phyloP scores from a whole-genome alignment of 2,797 vertebrate genomes.

The Moxostoma hubbsi region DNA sequence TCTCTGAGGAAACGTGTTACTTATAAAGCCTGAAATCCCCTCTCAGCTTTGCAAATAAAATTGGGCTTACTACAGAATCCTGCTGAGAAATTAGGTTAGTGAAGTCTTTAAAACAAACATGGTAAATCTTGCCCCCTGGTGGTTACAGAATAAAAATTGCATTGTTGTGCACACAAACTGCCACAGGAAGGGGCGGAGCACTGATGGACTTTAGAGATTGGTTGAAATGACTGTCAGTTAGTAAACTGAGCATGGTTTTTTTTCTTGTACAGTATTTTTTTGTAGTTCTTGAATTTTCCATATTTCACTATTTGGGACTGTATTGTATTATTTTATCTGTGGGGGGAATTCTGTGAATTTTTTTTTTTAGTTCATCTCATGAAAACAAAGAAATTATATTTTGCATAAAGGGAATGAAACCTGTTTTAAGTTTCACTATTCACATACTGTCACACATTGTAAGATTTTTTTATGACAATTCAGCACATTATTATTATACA shows the following conservation, averaged over 20 bases:
- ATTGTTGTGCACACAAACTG: slow-evolving; percentile 25
- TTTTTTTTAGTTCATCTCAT: too few species aligned
- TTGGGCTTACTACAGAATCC: slow-evolving; percentile 40
- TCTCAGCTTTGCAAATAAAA: slow-evolving; percentile 49
- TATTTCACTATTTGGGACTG: too few species aligned
- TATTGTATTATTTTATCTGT: too few species aligned
- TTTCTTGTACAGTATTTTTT: neutral
- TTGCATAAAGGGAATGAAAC: too few species aligned
- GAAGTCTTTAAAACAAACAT: neutral
- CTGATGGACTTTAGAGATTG: slow-evolving; percentile 49
- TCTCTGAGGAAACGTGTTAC: slow-evolving; percentile 50
- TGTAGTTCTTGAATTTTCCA: neutral
- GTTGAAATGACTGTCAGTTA: slow-evolving; percentile 22
- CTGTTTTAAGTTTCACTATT: too few species aligned
- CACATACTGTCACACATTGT: too few species aligned
- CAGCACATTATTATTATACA: too few species aligned
- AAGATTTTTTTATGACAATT: too few species aligned
- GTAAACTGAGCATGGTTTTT: slow-evolving; percentile 25
- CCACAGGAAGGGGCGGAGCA: slow-evolving; percentile 63
- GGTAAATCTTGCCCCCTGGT: slow-evolving; percentile 46
- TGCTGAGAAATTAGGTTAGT: slow-evolving; percentile 44
- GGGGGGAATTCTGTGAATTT: too few species aligned
- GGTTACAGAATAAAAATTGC: neutral
- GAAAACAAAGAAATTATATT: too few species aligned
- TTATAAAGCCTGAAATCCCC: slow-evolving; percentile 49